Percentiles rank a stretch among this genome's conserved stretches.
These are phyloP conservation scores for Antennarius striatus DNA, from an alignment of 2,113 vertebrate genomes.

Conservation along the genomic window DNA sequence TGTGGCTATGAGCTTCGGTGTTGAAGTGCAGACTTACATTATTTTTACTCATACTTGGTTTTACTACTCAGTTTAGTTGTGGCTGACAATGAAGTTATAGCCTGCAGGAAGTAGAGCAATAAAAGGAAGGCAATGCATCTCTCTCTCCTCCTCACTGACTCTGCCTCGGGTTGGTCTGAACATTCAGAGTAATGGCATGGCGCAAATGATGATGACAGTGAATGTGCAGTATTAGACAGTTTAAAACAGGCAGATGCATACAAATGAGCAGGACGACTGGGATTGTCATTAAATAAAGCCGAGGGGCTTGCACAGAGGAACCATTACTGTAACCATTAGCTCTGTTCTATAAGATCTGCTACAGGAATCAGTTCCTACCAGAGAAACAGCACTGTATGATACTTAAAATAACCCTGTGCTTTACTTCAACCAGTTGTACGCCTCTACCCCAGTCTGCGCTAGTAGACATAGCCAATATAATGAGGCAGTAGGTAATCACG, in stretches of 20 bases:
- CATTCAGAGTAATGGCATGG: slow-evolving; percentile 54
- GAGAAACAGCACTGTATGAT: neutral
- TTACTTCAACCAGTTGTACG: neutral
- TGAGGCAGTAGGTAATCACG: neutral
- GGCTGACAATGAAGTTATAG: slow-evolving; percentile 23
- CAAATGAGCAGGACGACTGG: slow-evolving; percentile 58
- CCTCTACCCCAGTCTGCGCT: neutral
- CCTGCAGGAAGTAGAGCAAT: slow-evolving; percentile 21
- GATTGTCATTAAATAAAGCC: slow-evolving; percentile 71
- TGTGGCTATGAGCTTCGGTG: neutral
- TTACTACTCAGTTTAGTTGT: too few relatives aligned
- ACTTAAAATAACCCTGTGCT: slow-evolving; percentile 5
- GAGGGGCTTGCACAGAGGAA: slow-evolving; percentile 45
- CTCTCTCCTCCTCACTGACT: slow-evolving; percentile 14
- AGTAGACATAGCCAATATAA: neutral
- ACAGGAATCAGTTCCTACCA: slow-evolving; percentile 3
- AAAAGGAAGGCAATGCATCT: slow-evolving; percentile 3
- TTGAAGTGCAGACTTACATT: neutral
- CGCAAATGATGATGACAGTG: slow-evolving; percentile 64
- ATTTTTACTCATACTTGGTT: too few relatives aligned
- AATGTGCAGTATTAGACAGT: slow-evolving; percentile 46
- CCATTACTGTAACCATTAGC: slow-evolving; percentile 56
- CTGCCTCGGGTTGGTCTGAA: slow-evolving; percentile 36
- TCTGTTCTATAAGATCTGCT: slow-evolving; percentile 22
- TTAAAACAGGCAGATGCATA: slow-evolving; percentile 42